These are phyloP conservation scores for Apteryx mantelli DNA, from an alignment of 2,113 vertebrate genomes.

Conservation along the genomic window DNA sequence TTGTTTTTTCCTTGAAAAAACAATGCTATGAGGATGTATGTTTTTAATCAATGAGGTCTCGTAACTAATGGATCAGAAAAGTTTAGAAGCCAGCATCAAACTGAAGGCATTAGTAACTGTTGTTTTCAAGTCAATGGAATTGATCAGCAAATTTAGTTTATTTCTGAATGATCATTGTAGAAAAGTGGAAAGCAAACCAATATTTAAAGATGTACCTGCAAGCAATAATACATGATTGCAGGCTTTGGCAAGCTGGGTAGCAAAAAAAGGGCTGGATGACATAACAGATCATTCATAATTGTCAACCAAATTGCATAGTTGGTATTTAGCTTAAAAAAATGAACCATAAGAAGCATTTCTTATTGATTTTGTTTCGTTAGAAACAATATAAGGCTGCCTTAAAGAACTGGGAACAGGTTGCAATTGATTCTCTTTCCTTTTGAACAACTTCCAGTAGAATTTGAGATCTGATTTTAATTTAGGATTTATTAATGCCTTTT, in stretches of 20 bases:
- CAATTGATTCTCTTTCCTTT: constrained; percentile 81
- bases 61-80: constrained; percentile 80
- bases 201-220: constrained; percentile 67
- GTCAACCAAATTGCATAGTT: constrained; percentile 87
- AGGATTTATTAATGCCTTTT: constrained; percentile 57
- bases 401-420: constrained; percentile 76
- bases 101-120: constrained; percentile 77
- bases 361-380: constrained; percentile 86
- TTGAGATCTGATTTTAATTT: constrained; percentile 59
- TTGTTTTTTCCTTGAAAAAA: not conserved
- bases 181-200: constrained; percentile 75
- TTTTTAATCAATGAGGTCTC: constrained; percentile 78
- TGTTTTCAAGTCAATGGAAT: constrained; percentile 80
- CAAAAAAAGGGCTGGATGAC: constrained; percentile 65
- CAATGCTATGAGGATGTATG: not conserved
- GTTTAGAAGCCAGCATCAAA: constrained; percentile 76
- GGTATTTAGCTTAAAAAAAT: constrained; percentile 84
- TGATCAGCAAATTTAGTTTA: constrained; percentile 82
- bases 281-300: constrained; percentile 88
- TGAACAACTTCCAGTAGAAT: constrained; percentile 75
- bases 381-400: constrained; percentile 81
- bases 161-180: constrained; percentile 75
- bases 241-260: constrained; percentile 64
- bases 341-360: constrained; percentile 83
- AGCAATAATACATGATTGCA: constrained; percentile 76